Evolutionary conservation across 2,888 invertebrate genomes (phyloP).

Genomic region (Epinotia brunnichana): DNA sequence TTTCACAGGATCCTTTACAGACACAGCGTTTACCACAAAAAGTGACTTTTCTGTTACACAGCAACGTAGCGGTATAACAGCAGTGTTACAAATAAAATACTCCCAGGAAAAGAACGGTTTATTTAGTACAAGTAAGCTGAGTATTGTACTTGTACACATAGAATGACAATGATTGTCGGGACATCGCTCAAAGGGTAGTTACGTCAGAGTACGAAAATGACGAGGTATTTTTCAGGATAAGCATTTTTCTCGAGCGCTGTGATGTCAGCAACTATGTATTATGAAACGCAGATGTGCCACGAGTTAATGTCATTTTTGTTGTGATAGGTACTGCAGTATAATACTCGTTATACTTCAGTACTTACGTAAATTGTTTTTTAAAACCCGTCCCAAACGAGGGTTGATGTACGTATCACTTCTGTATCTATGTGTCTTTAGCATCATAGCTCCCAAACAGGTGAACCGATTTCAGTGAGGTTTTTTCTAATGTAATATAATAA

Average conservation of each 20-base stretch:
- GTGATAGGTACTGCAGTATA: neutral
- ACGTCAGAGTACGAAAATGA: neutral
- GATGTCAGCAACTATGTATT: neutral
- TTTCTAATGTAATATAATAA: too few species aligned
- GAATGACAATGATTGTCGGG: neutral
- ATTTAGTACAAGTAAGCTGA: neutral
- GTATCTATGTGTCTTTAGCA: too few species aligned
- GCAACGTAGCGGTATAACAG: neutral
- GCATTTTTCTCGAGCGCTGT: neutral
- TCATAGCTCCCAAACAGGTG: too few species aligned
- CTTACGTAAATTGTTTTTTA: too few species aligned
- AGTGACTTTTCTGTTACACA: neutral
- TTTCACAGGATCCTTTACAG: too few species aligned
- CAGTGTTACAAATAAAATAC: neutral
- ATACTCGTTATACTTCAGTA: too few species aligned
- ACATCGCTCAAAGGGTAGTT: conserved; percentile 5
- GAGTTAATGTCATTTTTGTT: neutral
- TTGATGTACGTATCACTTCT: too few species aligned
- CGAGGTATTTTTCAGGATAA: neutral
- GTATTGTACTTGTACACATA: neutral
- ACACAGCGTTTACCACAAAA: neutral
- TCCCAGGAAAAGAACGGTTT: neutral
- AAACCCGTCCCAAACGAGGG: too few species aligned
- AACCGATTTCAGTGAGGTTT: too few species aligned
- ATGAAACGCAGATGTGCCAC: neutral